Conservation (phyloP, 2,888 invertebrate genomes). For the Tuta absoluta region DNA sequence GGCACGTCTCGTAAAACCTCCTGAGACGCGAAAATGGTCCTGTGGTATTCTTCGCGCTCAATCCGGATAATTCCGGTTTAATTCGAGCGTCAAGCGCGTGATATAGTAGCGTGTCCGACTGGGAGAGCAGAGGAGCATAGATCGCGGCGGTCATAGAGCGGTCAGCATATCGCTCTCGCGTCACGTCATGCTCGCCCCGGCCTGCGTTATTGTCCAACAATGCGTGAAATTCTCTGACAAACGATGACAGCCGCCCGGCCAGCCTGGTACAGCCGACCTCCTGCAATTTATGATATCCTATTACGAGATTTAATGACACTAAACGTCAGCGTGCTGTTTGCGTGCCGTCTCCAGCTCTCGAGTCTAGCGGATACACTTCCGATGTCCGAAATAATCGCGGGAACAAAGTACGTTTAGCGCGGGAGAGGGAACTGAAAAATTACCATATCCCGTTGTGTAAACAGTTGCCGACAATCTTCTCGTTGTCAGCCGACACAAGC, state of each 20-base stretch:
- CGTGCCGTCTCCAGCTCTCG: constrained; percentile 59
- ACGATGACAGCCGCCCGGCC: constrained; percentile 79
- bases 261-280: constrained; percentile 70
- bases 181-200: constrained; percentile 59
- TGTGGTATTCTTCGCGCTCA: constrained; percentile 27
- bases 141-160: constrained; percentile 39
- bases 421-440: constrained; percentile 64
- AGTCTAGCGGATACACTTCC: constrained; percentile 51
- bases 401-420: constrained; percentile 61
- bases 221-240: constrained; percentile 82
- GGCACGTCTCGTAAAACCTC: constrained; percentile 36
- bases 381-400: constrained; percentile 46
- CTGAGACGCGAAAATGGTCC: constrained; percentile 28
- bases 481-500: constrained; percentile 71
- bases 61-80: constrained; percentile 25
- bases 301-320: constrained; percentile 81
- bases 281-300: constrained; percentile 80
- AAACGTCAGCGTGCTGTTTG: constrained; percentile 68
- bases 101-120: constrained; percentile 34
- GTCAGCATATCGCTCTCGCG: constrained; percentile 45
- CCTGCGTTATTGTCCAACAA: constrained; percentile 80
- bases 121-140: constrained; percentile 40
- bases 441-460: constrained; percentile 73
- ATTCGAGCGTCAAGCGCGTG: constrained; percentile 22
- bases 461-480: constrained; percentile 77